Conservation (phyloP, 2,797 vertebrate genomes). For the Girardinus metallicus region DNA sequence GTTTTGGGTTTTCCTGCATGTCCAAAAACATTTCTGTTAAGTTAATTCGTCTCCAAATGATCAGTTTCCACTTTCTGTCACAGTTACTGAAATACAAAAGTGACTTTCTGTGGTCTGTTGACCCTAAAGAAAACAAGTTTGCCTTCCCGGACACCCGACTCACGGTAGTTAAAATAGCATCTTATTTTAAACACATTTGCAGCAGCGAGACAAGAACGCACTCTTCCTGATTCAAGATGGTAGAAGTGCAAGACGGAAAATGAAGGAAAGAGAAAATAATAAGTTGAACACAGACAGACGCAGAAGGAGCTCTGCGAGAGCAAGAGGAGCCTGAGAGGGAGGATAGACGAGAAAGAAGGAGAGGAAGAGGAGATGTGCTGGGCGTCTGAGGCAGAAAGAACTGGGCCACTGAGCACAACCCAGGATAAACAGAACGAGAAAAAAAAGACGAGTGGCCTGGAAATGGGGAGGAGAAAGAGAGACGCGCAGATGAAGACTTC, state of each 20-base stretch:
- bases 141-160: conserved; percentile 37
- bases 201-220: conserved; percentile 29
- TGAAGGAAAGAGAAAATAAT: conserved; percentile 7
- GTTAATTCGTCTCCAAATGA: too few species aligned
- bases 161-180: conserved; percentile 25
- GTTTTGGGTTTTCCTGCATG: too few species aligned
- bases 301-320: conserved; percentile 18
- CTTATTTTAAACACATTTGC: conserved; percentile 11
- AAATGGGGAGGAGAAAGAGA: conserved; percentile 49
- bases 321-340: conserved; percentile 27
- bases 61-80: background rate
- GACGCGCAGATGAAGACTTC: conserved; percentile 42
- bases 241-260: conserved; percentile 8
- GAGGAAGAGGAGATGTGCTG: conserved; percentile 49
- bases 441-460: conserved; percentile 59
- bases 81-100: conserved; percentile 7
- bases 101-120: conserved; percentile 16
- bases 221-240: conserved; percentile 46
- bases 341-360: conserved; percentile 39
- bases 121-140: conserved; percentile 28
- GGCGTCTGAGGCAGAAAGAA: conserved; percentile 71
- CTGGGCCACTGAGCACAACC: conserved; percentile 72
- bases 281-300: conserved; percentile 45
- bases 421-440: conserved; percentile 57
- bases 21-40: background rate